Base-by-base conservation (phyloP, 2,888 invertebrate species). In the Rhopalosiphum nymphaeae region DNA sequence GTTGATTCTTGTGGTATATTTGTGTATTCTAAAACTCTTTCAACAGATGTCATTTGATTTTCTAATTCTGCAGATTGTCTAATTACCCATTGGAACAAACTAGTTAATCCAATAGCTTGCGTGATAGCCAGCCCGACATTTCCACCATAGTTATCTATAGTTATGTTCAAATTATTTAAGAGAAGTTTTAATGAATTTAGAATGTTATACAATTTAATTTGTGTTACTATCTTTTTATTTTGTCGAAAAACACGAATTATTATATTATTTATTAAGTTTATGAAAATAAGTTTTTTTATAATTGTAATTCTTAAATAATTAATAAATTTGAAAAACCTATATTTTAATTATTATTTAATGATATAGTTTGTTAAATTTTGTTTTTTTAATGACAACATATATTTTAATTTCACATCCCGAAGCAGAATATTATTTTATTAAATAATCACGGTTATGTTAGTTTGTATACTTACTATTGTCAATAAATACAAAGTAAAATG, bases 1-100 rank as follows among this genome's bases (percentile, higher is more conserved):
- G 95, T 90, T 3, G 95, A 95, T 95, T 97, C 97, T 42, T 97
- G 96, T 94, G 97, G 97, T 16, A 98, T 96, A 42, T 96, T 96
- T 1, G 97, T 97, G 96, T 98, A 99, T 95, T 98, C 98, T 26
- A 98, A 96, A 0, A 98, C 97, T 96, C 98, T 97, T 96, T 99
- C 99, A 0, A 99, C 99, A 11, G 98, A 97, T 4, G 98, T 98
- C 98, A 98, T 98, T 95, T 97, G 97, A 95, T 98, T 98, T 95
- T 97, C 98, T 16, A 98, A 96, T 96, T 99, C 99, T 0, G 98
- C 98, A 95, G 98, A 98, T 96, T 99, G 99, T 25, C 99, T 96
- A 97, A 99, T 98, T 49, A 98, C 98, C 98, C 98, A 99, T 95
- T 97, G 97, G 96, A 97, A 97, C 97, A 97, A 97, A 25, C 98